Evolutionary conservation across 2,797 vertebrate genomes (phyloP).

Genomic region (Hypotaenidia okinawae): DNA sequence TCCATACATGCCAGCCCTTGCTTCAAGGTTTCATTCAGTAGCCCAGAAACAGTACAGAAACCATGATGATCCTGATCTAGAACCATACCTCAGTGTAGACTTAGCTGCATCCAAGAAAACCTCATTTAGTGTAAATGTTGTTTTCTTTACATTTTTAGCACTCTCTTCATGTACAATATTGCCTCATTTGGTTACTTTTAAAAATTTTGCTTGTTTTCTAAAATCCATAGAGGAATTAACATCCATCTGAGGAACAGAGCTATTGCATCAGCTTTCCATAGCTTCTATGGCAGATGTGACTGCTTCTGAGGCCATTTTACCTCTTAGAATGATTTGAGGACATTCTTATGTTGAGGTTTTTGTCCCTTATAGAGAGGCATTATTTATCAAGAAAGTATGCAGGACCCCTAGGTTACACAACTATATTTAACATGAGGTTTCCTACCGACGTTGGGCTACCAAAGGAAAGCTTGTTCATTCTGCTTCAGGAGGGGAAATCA

Average conservation of each 20-base stretch:
- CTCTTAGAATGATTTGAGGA: not conserved
- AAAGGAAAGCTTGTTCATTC: not conserved
- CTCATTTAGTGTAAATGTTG: not conserved
- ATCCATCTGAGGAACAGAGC: not conserved
- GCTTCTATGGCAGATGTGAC: not conserved
- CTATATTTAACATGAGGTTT: not conserved
- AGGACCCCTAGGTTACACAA: not conserved
- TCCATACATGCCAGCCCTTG: not conserved
- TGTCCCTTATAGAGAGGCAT: not conserved
- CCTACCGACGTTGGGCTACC: not conserved
- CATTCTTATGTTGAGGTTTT: not conserved
- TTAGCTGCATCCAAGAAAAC: accelerated
- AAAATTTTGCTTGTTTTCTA: not conserved
- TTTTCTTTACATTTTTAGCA: not conserved
- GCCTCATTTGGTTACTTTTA: accelerated
- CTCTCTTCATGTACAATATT: not conserved
- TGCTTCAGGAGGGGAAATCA: not conserved
- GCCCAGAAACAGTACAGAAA: not conserved
- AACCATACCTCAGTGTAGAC: not conserved
- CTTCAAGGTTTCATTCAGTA: not conserved
- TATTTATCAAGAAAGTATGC: not conserved
- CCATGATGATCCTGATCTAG: not conserved
- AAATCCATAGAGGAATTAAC: not conserved
- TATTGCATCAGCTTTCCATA: not conserved
- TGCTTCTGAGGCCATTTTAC: not conserved